Evolutionary conservation across 2,888 invertebrate species (phyloP), one percentile per base, ranked within the genome.

Genomic region (Zygogramma bicolorata): DNA sequence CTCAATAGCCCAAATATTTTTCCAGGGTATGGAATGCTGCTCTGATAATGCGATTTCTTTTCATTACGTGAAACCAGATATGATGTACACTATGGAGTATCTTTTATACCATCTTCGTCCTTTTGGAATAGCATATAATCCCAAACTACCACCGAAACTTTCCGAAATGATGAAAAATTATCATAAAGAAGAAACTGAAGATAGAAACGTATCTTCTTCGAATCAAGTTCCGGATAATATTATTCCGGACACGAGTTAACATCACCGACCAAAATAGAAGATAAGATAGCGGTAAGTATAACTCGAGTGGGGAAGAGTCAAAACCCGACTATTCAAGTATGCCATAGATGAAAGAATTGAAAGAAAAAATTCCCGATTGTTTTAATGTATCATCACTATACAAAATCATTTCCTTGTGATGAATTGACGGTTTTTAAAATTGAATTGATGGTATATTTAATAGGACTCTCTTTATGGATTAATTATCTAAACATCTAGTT

Each of bases 71-170:
- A 89, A 90, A 13, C 95, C 97, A 0, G 92, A 94, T 81, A 92
- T 94, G 87, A 97, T 99, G 95, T 98, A 98, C 85, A 95, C 96
- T 15, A 85, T 98, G 72, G 98, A 99, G 83, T 99, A 97, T 86
- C 88, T 98, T 73, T 93, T 98, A 82, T 99, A 99, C 87, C 98
- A 98, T 85, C 88, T 99, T 75, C 90, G 96, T 70, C 98, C 94
- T 0, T 94, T 92, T 85, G 94, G 94, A 58, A 91, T 93, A 69
- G 87, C 86, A 2, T 79, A 75, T 53, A 75, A 75, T 40, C 83
- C 88, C 25, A 18, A 25, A 4, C 40, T 71, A 42, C 65, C 57
- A 0, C 5, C 53, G 1, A 15, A 27, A 27, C n/a, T 6, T 7
- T 27, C 53, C 8, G 27, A 53, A 53, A 27, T 53, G 2, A 20